These are phyloP conservation scores for Sisyra nigra DNA, from an alignment of 2,888 invertebrate species.

Conservation along the genomic window DNA sequence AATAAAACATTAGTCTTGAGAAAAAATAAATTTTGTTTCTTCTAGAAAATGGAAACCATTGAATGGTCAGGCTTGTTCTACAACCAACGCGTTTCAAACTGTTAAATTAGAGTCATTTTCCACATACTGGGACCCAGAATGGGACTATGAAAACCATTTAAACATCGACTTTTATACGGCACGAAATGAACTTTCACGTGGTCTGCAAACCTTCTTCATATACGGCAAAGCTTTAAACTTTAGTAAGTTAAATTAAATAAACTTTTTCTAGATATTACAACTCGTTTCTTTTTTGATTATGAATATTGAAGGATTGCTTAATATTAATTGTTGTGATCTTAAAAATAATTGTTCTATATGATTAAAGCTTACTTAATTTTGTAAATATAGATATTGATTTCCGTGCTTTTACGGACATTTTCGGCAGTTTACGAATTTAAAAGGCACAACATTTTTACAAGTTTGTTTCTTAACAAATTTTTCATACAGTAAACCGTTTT, in stretches of 20 bases:
- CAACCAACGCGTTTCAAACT: constrained; percentile 50
- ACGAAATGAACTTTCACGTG: constrained; percentile 60
- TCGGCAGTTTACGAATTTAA: no score
- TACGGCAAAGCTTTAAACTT: constrained; percentile 66
- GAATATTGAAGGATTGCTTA: no score
- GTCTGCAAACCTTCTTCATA: constrained; percentile 60
- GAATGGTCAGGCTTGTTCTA: constrained; percentile 31
- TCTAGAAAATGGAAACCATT: constrained; percentile 60
- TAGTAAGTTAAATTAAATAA: constrained; percentile 30
- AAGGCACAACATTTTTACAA: no score
- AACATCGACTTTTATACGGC: constrained; percentile 46
- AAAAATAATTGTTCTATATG: no score
- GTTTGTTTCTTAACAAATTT: no score
- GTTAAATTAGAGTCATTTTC: constrained; percentile 61
- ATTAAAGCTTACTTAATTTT: no score
- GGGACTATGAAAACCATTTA: constrained; percentile 28
- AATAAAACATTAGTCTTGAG: background rate
- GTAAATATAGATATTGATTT: no score
- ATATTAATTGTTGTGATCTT: no score
- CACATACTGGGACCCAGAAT: constrained; percentile 56
- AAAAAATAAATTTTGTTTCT: constrained; percentile 10
- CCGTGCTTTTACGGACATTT: no score
- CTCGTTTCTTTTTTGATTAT: constrained; percentile 2
- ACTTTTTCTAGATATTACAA: background rate
- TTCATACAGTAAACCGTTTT: no score